Evolutionary conservation across 2,113 vertebrate genomes (phyloP), one percentile per base, ranked within the genome.

Genomic region (Campylomormyrus tamandua): DNA sequence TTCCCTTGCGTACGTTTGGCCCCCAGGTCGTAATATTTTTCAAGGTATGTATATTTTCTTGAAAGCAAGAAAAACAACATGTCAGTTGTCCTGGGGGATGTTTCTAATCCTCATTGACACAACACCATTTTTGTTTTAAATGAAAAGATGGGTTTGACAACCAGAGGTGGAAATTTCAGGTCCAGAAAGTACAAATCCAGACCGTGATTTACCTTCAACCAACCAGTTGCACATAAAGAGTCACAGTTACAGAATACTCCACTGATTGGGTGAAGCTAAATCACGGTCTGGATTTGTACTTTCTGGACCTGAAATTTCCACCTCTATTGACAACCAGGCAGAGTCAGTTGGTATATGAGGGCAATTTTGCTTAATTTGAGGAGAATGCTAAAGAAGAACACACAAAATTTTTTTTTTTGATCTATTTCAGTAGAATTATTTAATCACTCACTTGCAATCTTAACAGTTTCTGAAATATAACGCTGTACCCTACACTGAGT

Each of bases 1-100:
- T 93, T 93, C 94, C 93, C 93, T 93, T 94, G 92, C 94, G 92
- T 92, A 11, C 83, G 91, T 48, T 93, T 94, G 94, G 93, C 91
- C 90, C 90, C 93, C 70, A 96, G 95, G 95, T 96, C 89, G 94
- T 96, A 91, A 95, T 96, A 95, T 96, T 96, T 95, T 95, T 94
- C 92, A 96, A 95, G 95, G 95, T 96, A 96, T 94, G 95, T 95
- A 95, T 95, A 89, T 91, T 88, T 89, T 88, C 90, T 92, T 90
- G 80, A 83, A 87, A 89, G 56, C 35, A 83, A 90, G 86, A 80
- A 45, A 48, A 80, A 62, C 46, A 87, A 58, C 27, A 48, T 89
- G 74, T 46, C 77, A 19, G 31, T 53, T 50, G 88, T 35, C 35
- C 27, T 45, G 31, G 88, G 62, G 74, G 88, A 62, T 45, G 7